Evolutionary conservation across 2,797 vertebrate genomes (phyloP), one percentile per base, ranked within the genome.

Genomic region (Enteromius unitaeniatus): DNA sequence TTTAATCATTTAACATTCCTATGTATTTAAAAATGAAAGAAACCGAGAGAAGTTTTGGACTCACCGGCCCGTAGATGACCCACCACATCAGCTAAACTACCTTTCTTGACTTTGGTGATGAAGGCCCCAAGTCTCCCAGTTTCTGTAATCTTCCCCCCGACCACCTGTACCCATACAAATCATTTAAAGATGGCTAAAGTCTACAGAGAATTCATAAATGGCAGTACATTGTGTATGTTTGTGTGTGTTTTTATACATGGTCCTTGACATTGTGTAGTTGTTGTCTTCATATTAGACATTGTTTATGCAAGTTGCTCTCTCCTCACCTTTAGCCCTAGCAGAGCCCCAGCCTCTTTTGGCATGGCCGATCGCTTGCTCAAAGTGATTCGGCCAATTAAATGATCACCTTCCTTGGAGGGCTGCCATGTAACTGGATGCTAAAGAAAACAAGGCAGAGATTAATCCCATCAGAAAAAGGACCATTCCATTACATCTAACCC

Each of bases 71-170:
- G 93, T 86, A 99, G 95, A 93, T 99, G 98, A 86, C 98, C 98
- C 88, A 99, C 97, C 85, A 99, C 96, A 83, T 99, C 98, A 34
- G 98, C 98, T 87, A 99, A 95, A 91, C 98, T 99, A 88, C 98
- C 98, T 92, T 98, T 99, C 94, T 99, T 99, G 87, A 99, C 98
- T 97, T 99, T 99, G 92, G 97, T 99, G 97, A 99, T 99, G 93
- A 99, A 99, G 95, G 98, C 98, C 94, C 98, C 97, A 85, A 99
- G 96, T 91, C 97, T 95, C 91, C 98, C 98, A 76, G 97, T 93
- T 93, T 99, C 98, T 68, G 97, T 99, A 93, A 99, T 95, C 94
- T 99, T 97, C 81, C 98, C 98, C 86, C 98, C 98, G 88, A 99
- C 97, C 90, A 99, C 97, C 98, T 99, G 68, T 79, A 37, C 78